Conservation (phyloP, 2,888 invertebrate species). For the Proisotoma minuta region DNA sequence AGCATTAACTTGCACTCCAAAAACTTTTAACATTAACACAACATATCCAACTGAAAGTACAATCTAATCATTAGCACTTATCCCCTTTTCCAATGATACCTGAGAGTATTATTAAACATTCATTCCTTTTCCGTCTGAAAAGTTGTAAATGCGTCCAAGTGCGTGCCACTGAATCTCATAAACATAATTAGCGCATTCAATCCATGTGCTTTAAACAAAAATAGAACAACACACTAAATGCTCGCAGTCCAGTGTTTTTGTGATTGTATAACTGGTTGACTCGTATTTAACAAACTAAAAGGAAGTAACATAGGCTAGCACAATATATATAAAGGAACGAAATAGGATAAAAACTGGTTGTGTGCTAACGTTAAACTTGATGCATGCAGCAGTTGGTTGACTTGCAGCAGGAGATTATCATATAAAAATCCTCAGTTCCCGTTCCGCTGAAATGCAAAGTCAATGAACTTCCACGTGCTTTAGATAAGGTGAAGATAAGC, state of each 20-base stretch:
- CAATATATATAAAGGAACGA: neutral
- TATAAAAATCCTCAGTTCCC: neutral
- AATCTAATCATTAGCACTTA: too few relatives aligned
- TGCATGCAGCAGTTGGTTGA: too few relatives aligned
- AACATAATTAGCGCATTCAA: neutral
- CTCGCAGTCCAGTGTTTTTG: neutral
- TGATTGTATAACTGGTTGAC: neutral
- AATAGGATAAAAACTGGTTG: conserved; percentile 1
- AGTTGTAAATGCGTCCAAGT: too few relatives aligned
- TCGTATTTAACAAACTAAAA: neutral
- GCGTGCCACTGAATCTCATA: neutral
- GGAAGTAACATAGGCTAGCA: too few relatives aligned
- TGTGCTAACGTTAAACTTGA: too few relatives aligned
- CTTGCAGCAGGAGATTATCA: too few relatives aligned
- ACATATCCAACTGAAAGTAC: too few relatives aligned
- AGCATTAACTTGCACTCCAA: too few relatives aligned
- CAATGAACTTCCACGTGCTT: neutral
- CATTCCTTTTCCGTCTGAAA: too few relatives aligned
- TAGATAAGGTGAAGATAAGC: neutral
- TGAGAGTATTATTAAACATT: too few relatives aligned
- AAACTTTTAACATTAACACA: too few relatives aligned
- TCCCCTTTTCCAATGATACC: too few relatives aligned
- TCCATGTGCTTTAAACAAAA: conserved; percentile 5
- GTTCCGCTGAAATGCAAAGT: neutral
- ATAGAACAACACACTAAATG: neutral